Conservation (phyloP, 2,797 vertebrate species). For the Diceros bicornis region DNA sequence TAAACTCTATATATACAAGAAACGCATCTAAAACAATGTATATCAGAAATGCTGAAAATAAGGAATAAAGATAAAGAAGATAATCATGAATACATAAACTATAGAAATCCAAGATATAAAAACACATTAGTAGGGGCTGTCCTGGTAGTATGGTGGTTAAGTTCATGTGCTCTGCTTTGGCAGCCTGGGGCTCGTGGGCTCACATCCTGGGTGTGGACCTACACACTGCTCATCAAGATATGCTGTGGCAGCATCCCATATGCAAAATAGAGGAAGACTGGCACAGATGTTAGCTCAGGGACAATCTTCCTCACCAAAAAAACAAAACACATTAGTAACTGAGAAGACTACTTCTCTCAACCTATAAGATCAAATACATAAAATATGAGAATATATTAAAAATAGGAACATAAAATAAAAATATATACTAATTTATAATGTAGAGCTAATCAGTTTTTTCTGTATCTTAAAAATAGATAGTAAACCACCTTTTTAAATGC, state of each 20-base stretch:
- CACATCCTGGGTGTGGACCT: too few species aligned
- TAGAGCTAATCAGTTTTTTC: slow-evolving; percentile 7
- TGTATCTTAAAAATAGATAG: slow-evolving; percentile 1
- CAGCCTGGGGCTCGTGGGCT: too few species aligned
- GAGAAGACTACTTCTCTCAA: slow-evolving; percentile 14
- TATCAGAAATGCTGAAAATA: slow-evolving; percentile 34
- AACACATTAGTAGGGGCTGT: neutral
- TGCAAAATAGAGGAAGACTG: too few species aligned
- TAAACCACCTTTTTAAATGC: neutral
- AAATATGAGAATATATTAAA: neutral
- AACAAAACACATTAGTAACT: neutral
- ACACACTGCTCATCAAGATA: too few species aligned
- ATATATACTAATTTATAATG: neutral
- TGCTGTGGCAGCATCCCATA: too few species aligned
- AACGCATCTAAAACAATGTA: neutral
- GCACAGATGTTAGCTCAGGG: too few species aligned
- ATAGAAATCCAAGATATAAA: neutral
- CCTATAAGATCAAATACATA: neutral
- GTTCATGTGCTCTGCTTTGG: too few species aligned
- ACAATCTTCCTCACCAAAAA: too few species aligned
- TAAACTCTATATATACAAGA: neutral
- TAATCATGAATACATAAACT: neutral
- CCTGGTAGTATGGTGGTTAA: too few species aligned
- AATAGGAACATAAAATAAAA: neutral
- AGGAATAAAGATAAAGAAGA: neutral